A percentile compares a stretch with the other conserved stretches of the same genome.
Conservation (phyloP, 2,113 vertebrate species). For the Canis aureus region DNA sequence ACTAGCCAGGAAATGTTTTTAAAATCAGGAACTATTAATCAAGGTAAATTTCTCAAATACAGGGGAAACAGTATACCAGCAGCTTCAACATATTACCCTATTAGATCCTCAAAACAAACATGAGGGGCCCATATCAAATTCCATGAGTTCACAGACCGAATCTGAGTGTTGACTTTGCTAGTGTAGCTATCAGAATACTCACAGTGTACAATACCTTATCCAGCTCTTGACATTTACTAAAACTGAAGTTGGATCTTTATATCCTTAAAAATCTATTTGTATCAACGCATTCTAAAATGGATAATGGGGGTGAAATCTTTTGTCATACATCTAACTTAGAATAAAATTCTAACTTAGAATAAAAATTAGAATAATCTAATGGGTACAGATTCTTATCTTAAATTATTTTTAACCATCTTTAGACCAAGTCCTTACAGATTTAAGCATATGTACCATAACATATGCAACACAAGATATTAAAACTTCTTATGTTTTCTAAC, state of each 20-base stretch:
- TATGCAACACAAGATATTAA: neutral
- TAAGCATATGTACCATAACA: neutral
- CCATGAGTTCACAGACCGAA: neutral
- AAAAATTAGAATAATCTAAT: neutral
- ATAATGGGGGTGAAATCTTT: neutral
- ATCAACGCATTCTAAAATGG: neutral
- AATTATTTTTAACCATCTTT: neutral
- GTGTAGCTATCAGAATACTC: neutral
- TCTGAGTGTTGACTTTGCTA: neutral
- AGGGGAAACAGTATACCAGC: neutral
- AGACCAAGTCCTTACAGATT: neutral
- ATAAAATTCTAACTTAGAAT: neutral
- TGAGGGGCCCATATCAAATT: neutral
- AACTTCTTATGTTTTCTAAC: neutral
- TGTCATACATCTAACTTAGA: neutral
- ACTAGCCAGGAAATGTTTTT: neutral
- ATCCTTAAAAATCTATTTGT: neutral
- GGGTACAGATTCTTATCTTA: neutral
- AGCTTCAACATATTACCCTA: neutral
- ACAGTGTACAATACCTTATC: neutral
- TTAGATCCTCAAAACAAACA: neutral
- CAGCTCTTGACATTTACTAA: neutral
- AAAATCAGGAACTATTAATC: conserved; percentile 11
- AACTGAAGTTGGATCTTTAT: neutral
- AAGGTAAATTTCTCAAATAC: neutral